Evolutionary conservation across 2,888 invertebrate genomes (phyloP).

Genomic region (Parnassius smintheus): DNA sequence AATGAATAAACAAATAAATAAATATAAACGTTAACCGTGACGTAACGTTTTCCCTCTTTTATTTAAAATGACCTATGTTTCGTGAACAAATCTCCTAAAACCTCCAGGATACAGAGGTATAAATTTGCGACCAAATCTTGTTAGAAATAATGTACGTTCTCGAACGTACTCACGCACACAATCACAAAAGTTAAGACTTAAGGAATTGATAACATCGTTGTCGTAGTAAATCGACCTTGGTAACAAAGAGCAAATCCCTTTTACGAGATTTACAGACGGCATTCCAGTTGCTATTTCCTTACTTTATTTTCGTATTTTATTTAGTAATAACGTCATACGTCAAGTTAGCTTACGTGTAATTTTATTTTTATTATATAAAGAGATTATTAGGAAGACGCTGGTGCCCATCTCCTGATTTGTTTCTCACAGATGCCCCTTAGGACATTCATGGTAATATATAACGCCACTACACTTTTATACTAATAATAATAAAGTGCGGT

Average conservation of each 20-base stretch:
- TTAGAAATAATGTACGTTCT: slow-evolving; percentile 19
- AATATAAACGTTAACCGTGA: no score
- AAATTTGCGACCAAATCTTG: slow-evolving; percentile 20
- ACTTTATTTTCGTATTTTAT: slow-evolving; percentile 44
- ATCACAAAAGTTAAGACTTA: slow-evolving; percentile 26
- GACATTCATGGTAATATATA: no score
- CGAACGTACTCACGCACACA: slow-evolving; percentile 19
- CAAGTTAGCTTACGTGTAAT: background rate
- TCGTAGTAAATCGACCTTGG: slow-evolving; percentile 67
- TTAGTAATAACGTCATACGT: background rate
- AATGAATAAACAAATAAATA: no score
- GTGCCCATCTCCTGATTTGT: no score
- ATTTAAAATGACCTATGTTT: background rate
- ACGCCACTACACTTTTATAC: no score
- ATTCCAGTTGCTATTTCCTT: slow-evolving; percentile 55
- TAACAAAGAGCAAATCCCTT: slow-evolving; percentile 73
- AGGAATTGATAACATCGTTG: slow-evolving; percentile 49
- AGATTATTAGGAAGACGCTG: no score
- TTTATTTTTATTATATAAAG: no score
- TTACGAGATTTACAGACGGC: slow-evolving; percentile 74
- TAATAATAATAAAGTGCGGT: no score
- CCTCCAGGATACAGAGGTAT: background rate
- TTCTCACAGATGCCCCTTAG: no score
- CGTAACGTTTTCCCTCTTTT: no score
- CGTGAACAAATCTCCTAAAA: background rate